Evolutionary conservation across 2,797 vertebrate species (phyloP), one percentile per base, ranked within the genome.

Genomic region (Phoebastria nigripes): DNA sequence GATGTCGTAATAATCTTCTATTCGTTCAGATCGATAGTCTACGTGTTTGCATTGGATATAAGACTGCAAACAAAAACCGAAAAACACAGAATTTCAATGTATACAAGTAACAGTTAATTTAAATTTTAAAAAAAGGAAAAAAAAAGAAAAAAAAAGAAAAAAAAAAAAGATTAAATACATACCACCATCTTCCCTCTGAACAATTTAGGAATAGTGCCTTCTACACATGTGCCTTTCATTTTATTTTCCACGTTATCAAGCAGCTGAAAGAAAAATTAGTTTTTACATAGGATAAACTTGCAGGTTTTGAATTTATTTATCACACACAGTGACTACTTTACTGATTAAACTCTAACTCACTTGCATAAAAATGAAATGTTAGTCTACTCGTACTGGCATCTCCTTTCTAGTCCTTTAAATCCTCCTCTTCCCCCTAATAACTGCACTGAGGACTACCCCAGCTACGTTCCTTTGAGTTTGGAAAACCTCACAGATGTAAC

Each of bases 141-240:
- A 82, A 52, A 15, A 24, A 71, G 35, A 37, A 37, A 19, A 33
- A 49, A 18, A 25, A 69, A 49, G n/a, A 15, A 19, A 29, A 73
- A 82, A 52, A 15, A 24, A 71, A 52, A 20, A 16, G 21, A 39
- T 19, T 33, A 56, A 87, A 82, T 92, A 98, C 99, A 66, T 99
- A 99, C 99, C 99, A 99, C 99, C 99, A 99, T 99, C 97, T 99
- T 99, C 92, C 99, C 99, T 98, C 99, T 98, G 98, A 99, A 99
- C 94, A 99, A 98, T 93, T 99, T 99, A 31, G 99, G 99, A 93
- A 99, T 99, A 63, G 99, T 99, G 98, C 99, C 99, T 97, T 99
- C 99, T 92, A 99, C 99, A 96, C 99, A 99, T 0, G 99, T 99
- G 97, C 99, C 99, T 98, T 99, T 99, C 99, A 99, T 99, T 98